Base-by-base conservation (phyloP, 2,888 invertebrate species). In the Prosapia bicincta region DNA sequence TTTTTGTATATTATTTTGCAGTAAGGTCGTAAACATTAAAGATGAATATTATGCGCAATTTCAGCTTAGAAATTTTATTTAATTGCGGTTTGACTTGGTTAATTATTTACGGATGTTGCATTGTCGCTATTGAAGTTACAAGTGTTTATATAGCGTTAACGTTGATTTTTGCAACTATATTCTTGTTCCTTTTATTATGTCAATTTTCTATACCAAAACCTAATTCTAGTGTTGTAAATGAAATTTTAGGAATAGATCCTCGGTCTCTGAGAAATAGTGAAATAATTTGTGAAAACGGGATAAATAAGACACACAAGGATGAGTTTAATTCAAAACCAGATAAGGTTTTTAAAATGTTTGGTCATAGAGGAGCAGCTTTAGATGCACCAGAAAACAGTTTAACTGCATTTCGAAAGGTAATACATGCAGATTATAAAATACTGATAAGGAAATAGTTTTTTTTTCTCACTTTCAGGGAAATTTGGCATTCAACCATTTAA, bases 311-410 rank as follows among this genome's bases (percentile, higher is more conserved):
- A 13, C 13, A 2, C 2, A 38, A 0, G 24, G 30, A 72, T 28
- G 74, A 74, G 10, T 23, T 26, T 43, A 54, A 38, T 2, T 23
- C 15, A n/a, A 38, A 26, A 26, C 43, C 38, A 23, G 54, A 26
- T 15, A 54, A 74, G 1, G 54, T 68, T 38, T 74, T 74, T 43
- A 43, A 68, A n/a, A 69, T 78, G 20, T 89, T 93, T 76, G 93
- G 92, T 0, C 94, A 94, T 82, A 87, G 94, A 82, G 94, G 93
- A 3, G 92, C 91, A 13, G 90, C 89, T 1, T 85, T 91, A 66
- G 93, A 94, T 85, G 93, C 92, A 3, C 94, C 94, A 0, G 94
- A 94, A 85, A 94, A 94, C 84, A 93, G 92, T 79, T 83, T 94
- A 79, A 88, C 88, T 74, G 93, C 94, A 0, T 90, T 94, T 81